Conservation (phyloP, 2,888 invertebrate genomes). For the Aromia moschata region DNA sequence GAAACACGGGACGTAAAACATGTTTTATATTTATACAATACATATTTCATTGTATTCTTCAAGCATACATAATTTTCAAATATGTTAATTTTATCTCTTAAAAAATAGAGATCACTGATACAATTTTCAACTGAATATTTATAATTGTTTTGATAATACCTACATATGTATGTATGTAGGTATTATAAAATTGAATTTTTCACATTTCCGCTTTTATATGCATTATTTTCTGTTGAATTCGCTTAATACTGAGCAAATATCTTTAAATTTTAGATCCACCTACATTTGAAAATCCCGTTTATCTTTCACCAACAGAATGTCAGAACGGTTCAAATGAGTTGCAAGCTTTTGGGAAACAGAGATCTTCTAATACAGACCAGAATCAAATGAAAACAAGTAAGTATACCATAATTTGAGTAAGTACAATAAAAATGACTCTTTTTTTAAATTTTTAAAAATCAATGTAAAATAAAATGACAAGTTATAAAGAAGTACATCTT, state of each 20-base stretch:
- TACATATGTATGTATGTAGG: not conserved
- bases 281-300: slow-evolving; percentile 63
- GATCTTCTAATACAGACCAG: not conserved
- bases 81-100: too few relatives aligned
- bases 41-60: too few relatives aligned
- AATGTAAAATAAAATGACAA: too few relatives aligned
- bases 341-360: slow-evolving; percentile 26
- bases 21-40: too few relatives aligned
- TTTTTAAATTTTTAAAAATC: not conserved
- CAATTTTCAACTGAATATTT: too few relatives aligned
- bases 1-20: too few relatives aligned
- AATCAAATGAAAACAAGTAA: not conserved
- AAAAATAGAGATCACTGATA: too few relatives aligned
- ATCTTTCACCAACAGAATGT: slow-evolving; percentile 39
- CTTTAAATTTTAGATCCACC: slow-evolving; percentile 63
- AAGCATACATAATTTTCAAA: too few relatives aligned
- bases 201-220: too few relatives aligned
- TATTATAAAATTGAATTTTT: not conserved
- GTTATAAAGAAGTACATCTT: too few relatives aligned
- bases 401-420: too few relatives aligned
- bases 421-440: not conserved
- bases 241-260: not conserved
- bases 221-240: not conserved
- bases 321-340: slow-evolving; percentile 12
- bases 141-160: not conserved